A percentile compares a stretch with the other conserved stretches of the same genome.
Conservation (phyloP, 2,113 vertebrate genomes). For the Dolichotis patagonum region DNA sequence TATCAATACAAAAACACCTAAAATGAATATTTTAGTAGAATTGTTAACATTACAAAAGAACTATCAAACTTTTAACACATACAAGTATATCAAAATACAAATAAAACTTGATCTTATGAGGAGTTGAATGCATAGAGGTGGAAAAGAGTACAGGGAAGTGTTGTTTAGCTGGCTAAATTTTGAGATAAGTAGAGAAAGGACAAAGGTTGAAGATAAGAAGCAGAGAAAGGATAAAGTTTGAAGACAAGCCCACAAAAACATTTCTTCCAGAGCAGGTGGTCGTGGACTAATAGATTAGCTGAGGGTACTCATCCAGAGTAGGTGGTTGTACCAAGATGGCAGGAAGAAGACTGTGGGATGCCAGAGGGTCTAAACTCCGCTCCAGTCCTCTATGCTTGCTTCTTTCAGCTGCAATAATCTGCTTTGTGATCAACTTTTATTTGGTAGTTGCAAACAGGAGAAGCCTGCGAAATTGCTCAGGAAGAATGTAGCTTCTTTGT, state of each 20-base stretch:
- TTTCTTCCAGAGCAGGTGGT: neutral
- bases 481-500: conserved; percentile 19
- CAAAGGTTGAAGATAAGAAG: neutral
- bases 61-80: neutral
- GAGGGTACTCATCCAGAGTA: accelerated
- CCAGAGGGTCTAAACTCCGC: accelerated
- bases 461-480: neutral
- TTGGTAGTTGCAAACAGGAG: neutral
- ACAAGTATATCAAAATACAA: neutral
- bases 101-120: neutral
- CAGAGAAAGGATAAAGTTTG: neutral
- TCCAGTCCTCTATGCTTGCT: accelerated
- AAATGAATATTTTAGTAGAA: neutral
- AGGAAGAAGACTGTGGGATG: neutral
- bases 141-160: neutral
- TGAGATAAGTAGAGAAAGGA: neutral
- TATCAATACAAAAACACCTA: neutral
- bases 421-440: neutral
- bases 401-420: neutral
- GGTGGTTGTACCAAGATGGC: neutral
- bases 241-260: neutral
- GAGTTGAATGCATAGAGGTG: neutral
- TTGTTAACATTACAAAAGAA: neutral
- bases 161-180: neutral
- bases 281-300: neutral